Base-by-base conservation (phyloP, 2,797 vertebrate genomes). In the Phalloptychus januarius region DNA sequence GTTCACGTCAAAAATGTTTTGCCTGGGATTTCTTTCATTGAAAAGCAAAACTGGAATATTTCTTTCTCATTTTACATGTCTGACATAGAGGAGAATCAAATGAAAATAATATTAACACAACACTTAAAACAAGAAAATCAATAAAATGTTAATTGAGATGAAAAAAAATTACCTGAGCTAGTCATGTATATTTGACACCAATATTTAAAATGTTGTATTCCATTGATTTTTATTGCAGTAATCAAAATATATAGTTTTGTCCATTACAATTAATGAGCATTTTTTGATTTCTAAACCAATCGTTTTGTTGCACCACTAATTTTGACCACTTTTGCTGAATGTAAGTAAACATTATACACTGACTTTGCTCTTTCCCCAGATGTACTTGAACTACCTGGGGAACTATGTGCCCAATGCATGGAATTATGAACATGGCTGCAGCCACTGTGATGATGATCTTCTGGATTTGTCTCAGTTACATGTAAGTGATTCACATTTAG, bases 321-420 rank as follows among this genome's bases (percentile, higher is more conserved):
- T 54, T 31, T 38, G 50, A 52, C 12, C 18, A 36, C 15, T 15
- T 69, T 70, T 70, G 1, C 25, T n/a, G 67, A 70, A 72, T 52
- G n/a, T n/a, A 73, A 73, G 18, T 25, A 7, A 12, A 28, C 4
- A n/a, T 45, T 54, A 63, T 85, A 4, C 25, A 77, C 28, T 74
- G 44, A 86, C 85, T 40, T 81, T 75, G 87, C 85, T 76, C 12
- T 80, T 67, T 85, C 74, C 33, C 28, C 89, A 99, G 98, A 95
- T 98, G 88, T 97, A 98, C 83, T 92, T 99, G 84, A 99, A 99
- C 94, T 98, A 98, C 91, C 95, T 99, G 89, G 96, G 95, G 84
- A 99, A 99, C 95, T 99, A 99, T 79, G 94, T 99, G 65, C 98
- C 98, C 75, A 97, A 98, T 79, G 86, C 93, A n/a, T 99, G 98